Conservation (phyloP, 2,888 invertebrate species). For the Syritta pipiens region DNA sequence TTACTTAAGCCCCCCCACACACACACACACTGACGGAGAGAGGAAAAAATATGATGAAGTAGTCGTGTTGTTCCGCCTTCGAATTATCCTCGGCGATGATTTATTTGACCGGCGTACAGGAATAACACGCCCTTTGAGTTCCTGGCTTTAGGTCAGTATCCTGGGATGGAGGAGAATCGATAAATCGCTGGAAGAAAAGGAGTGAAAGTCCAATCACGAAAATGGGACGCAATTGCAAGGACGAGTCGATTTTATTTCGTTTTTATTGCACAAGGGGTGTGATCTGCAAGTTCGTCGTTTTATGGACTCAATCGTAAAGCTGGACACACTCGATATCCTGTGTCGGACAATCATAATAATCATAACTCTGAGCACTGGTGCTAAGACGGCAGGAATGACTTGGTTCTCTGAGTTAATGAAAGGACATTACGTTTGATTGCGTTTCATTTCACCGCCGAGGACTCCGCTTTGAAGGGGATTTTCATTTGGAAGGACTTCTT, state of each 20-base stretch:
- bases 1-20: constrained; percentile 56
- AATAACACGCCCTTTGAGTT: constrained; percentile 64
- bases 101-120: constrained; percentile 54
- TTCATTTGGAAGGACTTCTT: too few relatives aligned
- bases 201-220: constrained; percentile 24
- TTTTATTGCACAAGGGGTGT: constrained; percentile 52
- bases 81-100: constrained; percentile 59
- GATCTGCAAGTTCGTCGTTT: background rate
- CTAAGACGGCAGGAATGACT: constrained; percentile 27
- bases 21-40: too few relatives aligned
- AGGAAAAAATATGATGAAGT: constrained; percentile 27
- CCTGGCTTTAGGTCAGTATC: constrained; percentile 12
- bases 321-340: constrained; percentile 29
- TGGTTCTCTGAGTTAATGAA: constrained; percentile 37
- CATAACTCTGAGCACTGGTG: constrained; percentile 45
- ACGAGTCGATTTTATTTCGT: constrained; percentile 28
- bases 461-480: too few relatives aligned
- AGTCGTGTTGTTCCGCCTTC: constrained; percentile 40
- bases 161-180: constrained; percentile 23
- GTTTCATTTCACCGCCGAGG: constrained; percentile 26
- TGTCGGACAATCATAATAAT: constrained; percentile 62
- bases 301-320: constrained; percentile 37
- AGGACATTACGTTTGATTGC: constrained; percentile 61
- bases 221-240: constrained; percentile 41
- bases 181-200: constrained; percentile 48